Conservation (phyloP, 2,888 invertebrate genomes). For the Polietes domitor region DNA sequence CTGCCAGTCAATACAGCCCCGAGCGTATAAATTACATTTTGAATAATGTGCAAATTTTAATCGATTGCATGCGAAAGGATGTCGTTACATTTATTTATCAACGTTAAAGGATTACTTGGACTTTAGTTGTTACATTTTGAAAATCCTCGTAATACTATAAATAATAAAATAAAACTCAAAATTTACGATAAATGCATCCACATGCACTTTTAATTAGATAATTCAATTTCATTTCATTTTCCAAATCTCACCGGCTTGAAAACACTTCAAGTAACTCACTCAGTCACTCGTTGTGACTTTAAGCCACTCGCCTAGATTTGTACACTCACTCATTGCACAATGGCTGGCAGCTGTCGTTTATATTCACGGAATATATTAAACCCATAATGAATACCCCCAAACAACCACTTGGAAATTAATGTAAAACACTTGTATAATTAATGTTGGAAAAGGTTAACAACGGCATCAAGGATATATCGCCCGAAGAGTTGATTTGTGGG, state of each 20-base stretch:
- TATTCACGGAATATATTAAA: conserved; percentile 36
- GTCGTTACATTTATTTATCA: not conserved
- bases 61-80: not conserved
- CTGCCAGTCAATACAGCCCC: too few relatives aligned
- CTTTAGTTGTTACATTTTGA: not conserved
- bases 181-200: not conserved
- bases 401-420: conserved; percentile 69
- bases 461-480: conserved; percentile 1
- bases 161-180: not conserved
- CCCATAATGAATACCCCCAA: conserved; percentile 56
- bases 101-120: not conserved
- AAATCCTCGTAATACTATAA: not conserved
- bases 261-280: not conserved
- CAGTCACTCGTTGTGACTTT: not conserved
- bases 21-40: not conserved
- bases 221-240: not conserved
- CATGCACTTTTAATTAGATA: not conserved
- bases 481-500: not conserved
- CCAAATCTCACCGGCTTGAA: not conserved
- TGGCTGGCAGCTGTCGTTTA: conserved; percentile 54
- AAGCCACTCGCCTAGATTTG: not conserved
- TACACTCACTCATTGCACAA: not conserved
- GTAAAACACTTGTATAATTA: conserved; percentile 74
- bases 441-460: conserved; percentile 65
- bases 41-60: not conserved